Evolutionary conservation across 2,888 invertebrate species (phyloP), one percentile per base, ranked within the genome.

Genomic region (Petrolisthes manimaculis): DNA sequence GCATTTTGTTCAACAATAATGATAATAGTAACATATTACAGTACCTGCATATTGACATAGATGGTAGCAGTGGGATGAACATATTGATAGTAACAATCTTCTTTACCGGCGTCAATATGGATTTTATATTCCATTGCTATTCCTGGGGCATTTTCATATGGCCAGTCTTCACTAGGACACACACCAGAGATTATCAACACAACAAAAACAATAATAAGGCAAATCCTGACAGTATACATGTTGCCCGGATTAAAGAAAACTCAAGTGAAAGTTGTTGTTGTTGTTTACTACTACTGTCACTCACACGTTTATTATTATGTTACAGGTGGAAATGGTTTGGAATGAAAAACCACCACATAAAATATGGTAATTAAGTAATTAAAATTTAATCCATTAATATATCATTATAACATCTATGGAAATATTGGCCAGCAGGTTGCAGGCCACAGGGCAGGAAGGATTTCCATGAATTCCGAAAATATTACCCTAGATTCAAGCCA

Each of bases 61-160:
- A 98, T 96, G 89, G 97, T 97, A 51, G 98, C 97, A 85, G 97
- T 97, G 86, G 96, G 95, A 92, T 97, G 96, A 89, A 98, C 97
- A 94, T 96, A 97, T 94, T 98, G 98, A 93, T 95, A 97, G 93
- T 98, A 98, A 93, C 98, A 98, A 92, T 98, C 98, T 93, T 98
- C 98, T 93, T 95, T 96, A 88, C 98, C 97, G n/a, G 98, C 97
- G 92, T 97, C 97, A 91, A 98, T 96, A 93, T 98, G 90, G 67
- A 98, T 96, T 94, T 98, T 98, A 93, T 98, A 98, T 93, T 98
- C 98, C 96, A 98, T 97, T 2, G 97, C 97, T 61, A 97, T 97
- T 12, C 98, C 98, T 14, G 98, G 98, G n/a, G 88, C 88, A 85
- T 88, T 85, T 12, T 88, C 88, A 61, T 82, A 88, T 51, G 82